Base-by-base conservation (phyloP, 2,797 vertebrate species). In the Trachops cirrhosus region DNA sequence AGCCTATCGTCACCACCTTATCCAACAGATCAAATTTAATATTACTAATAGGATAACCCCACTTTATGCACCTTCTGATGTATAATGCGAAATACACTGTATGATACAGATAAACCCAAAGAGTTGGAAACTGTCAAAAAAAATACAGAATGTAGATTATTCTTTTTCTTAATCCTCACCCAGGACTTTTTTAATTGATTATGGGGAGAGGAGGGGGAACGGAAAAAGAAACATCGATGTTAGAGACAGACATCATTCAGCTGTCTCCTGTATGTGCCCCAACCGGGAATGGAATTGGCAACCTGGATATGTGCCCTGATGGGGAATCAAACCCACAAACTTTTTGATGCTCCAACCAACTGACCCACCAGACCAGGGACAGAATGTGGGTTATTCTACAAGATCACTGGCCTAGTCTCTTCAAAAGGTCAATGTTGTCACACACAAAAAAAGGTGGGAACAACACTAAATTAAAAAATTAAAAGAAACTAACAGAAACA, bases 401-500 rank as follows among this genome's bases (percentile, higher is more conserved):
- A 67, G 41, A 71, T 37, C 75, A 85, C 52, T 77, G 26, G 78
- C 22, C 15, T 70, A 73, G 24, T 50, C 78, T 77, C 52, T 83
- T 87, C 39, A 91, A 91, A 94, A 91, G 15, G 44, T 54, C n/a
- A 71, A 50, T 22, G 32, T 39, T 7, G 41, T 48, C 32, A 1
- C 18, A 21, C 64, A 12, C 16, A 59, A 44, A 39, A 24, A 64
- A 34, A 24, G 44, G 2, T 37, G 29, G 1, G 0, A 57, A 73
- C 18, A 32, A 62, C 12, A 82, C 19, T 85, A 91, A 92, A 74
- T 87, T 89, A 68, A 59, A 93, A 91, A 94, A 68, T 84, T 89
- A 68, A 59, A 93, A 79, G 37, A 92, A 95, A 62, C 68, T 62
- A 93, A 71, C 15, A 68, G 10, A 82, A 80, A 77, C 15, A 34